Evolutionary conservation across 2,113 vertebrate species (phyloP).

Genomic region (Mastomys natalensis): DNA sequence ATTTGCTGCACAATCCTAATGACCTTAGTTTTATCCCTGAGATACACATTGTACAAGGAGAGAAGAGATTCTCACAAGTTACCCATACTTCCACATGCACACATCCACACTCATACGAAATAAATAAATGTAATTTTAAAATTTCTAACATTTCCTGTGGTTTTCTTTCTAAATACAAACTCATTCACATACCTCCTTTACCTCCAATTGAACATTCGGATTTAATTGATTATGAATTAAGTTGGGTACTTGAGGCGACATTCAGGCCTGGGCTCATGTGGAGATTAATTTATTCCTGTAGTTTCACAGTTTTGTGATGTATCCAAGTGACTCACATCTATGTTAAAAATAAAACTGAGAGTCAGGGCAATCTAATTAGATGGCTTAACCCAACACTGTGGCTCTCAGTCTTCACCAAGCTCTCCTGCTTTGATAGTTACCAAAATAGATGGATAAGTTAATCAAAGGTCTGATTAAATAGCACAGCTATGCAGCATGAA

Average conservation of each 20-base stretch:
- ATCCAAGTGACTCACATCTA: neutral
- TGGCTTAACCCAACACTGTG: constrained; percentile 27
- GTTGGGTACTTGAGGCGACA: constrained; percentile 6
- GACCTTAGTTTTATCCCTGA: neutral
- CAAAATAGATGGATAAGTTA: constrained; percentile 77
- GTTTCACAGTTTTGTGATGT: neutral
- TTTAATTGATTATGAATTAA: constrained; percentile 74
- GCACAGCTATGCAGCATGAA: neutral
- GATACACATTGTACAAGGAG: neutral
- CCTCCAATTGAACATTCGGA: constrained; percentile 44
- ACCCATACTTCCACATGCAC: neutral
- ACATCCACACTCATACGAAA: neutral
- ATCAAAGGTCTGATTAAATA: constrained; percentile 76
- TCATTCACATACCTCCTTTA: constrained; percentile 21
- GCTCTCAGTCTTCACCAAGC: constrained; percentile 27
- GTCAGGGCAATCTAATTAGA: constrained; percentile 66
- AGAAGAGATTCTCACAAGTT: neutral
- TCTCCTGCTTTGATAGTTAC: constrained; percentile 69
- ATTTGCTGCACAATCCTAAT: neutral
- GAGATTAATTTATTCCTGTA: constrained; percentile 76
- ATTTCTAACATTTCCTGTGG: neutral
- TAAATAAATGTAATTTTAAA: neutral
- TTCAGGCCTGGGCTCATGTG: constrained; percentile 40
- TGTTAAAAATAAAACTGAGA: constrained; percentile 69
- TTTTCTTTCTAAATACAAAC: constrained; percentile 14